Conservation (phyloP, 1,140 invertebrate genomes). For the Brachionus asplanchnoidis region DNA sequence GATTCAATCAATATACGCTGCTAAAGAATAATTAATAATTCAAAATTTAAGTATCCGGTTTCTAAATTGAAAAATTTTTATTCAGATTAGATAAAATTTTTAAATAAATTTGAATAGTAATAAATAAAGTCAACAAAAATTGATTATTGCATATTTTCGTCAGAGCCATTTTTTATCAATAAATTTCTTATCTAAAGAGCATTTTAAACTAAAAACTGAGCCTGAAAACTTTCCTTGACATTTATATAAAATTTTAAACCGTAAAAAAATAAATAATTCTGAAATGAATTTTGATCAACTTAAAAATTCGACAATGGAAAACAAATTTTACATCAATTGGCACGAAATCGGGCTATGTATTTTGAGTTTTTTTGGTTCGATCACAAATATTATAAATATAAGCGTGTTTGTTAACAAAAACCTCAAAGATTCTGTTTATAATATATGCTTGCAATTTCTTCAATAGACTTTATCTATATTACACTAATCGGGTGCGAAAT, state of each 20-base stretch:
- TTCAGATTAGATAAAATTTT: not conserved
- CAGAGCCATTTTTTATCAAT: not conserved
- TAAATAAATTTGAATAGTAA: not conserved
- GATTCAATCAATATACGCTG: not conserved
- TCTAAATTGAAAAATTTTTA: not conserved
- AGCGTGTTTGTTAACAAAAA: slow-evolving; percentile 1
- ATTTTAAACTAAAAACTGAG: not conserved
- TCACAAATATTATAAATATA: slow-evolving; percentile 12
- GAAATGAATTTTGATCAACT: not conserved
- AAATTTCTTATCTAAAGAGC: not conserved
- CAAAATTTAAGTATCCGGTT: not conserved
- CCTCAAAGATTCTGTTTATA: not conserved
- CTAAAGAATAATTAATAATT: not conserved
- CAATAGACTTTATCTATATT: slow-evolving; percentile 1
- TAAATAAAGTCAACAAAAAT: not conserved
- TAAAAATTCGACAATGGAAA: not conserved
- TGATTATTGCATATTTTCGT: not conserved
- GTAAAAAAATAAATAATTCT: not conserved
- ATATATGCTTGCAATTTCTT: not conserved
- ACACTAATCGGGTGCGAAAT: slow-evolving; percentile 1
- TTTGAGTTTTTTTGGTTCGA: not conserved
- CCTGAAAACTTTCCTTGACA: not conserved
- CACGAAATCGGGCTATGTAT: not conserved
- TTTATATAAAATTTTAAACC: not conserved
- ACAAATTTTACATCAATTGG: slow-evolving; percentile 12